Conservation (phyloP, 2,888 invertebrate species). For the Euzetes globulus region DNA sequence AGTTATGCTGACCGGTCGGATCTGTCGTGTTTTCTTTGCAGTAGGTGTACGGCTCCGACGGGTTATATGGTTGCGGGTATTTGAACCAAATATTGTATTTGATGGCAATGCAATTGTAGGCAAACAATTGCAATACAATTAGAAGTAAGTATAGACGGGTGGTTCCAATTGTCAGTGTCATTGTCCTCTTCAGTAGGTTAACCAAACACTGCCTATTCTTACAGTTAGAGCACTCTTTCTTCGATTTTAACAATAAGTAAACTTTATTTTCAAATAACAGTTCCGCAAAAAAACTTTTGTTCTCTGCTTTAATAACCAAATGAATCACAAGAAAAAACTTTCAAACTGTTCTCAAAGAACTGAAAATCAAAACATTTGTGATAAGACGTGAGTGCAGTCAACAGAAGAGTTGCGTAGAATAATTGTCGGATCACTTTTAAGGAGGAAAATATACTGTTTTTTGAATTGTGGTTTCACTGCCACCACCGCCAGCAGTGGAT, state of each 20-base stretch:
- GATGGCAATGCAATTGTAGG: not conserved
- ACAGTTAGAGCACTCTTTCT: not conserved
- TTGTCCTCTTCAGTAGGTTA: constrained; percentile 28
- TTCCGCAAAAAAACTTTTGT: not conserved
- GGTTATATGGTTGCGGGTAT: constrained; percentile 30
- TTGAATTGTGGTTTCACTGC: constrained; percentile 1
- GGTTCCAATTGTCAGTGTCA: constrained; percentile 1
- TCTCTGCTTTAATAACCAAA: not conserved
- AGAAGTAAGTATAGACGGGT: not conserved
- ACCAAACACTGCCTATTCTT: constrained; percentile 14
- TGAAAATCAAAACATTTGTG: too few relatives aligned
- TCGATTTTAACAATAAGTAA: not conserved
- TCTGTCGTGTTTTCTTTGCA: constrained; percentile 4
- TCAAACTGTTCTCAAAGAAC: not conserved
- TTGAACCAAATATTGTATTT: constrained; percentile 34
- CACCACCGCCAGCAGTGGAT: constrained; percentile 10
- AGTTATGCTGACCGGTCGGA: not conserved
- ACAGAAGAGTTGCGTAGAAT: too few relatives aligned
- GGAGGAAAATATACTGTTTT: too few relatives aligned
- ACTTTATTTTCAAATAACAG: not conserved
- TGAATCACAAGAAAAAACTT: not conserved
- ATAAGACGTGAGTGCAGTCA: too few relatives aligned
- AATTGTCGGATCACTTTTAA: too few relatives aligned
- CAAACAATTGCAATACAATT: constrained; percentile 4
- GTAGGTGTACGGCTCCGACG: not conserved